Percentiles rank a stretch among this genome's conserved stretches.
Conservation (phyloP, 2,113 vertebrate species). For the human (Homo sapiens) region DNA sequence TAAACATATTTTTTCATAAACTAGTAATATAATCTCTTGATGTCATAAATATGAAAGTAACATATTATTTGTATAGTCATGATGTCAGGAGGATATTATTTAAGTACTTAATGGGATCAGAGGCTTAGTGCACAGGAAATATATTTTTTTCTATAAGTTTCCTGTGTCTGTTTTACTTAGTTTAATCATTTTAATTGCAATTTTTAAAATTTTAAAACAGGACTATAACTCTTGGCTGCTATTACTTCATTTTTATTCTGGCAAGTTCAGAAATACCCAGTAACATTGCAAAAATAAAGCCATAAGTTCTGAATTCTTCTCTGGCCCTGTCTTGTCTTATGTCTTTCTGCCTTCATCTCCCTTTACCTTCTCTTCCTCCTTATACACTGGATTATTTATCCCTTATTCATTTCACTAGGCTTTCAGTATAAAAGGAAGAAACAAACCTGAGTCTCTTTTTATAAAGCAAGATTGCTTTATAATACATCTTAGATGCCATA, state of each 20-base stretch:
- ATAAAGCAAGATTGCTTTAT: not conserved
- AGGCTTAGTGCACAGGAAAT: slow-evolving; percentile 71
- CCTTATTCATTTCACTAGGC: not conserved
- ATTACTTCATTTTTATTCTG: slow-evolving; percentile 59
- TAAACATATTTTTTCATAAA: slow-evolving; percentile 75
- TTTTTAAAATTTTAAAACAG: slow-evolving; percentile 63
- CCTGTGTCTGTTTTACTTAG: slow-evolving; percentile 72
- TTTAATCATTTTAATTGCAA: slow-evolving; percentile 67
- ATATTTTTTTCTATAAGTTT: slow-evolving; percentile 73
- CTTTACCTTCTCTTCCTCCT: not conserved
- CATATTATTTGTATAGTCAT: slow-evolving; percentile 80
- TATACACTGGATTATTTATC: not conserved
- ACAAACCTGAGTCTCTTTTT: not conserved
- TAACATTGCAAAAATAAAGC: not conserved
- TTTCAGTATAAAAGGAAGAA: not conserved
- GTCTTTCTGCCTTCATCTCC: not conserved
- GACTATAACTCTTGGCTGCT: slow-evolving; percentile 3
- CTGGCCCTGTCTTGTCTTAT: not conserved
- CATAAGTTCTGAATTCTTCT: not conserved
- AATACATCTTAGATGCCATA: not conserved
- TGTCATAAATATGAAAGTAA: slow-evolving; percentile 81
- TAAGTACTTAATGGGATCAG: slow-evolving; percentile 80
- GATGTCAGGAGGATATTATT: slow-evolving; percentile 83
- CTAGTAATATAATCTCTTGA: slow-evolving; percentile 78
- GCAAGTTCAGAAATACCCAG: not conserved